Conservation (phyloP, 2,888 invertebrate genomes). For the Onthophagus sagittarius region DNA sequence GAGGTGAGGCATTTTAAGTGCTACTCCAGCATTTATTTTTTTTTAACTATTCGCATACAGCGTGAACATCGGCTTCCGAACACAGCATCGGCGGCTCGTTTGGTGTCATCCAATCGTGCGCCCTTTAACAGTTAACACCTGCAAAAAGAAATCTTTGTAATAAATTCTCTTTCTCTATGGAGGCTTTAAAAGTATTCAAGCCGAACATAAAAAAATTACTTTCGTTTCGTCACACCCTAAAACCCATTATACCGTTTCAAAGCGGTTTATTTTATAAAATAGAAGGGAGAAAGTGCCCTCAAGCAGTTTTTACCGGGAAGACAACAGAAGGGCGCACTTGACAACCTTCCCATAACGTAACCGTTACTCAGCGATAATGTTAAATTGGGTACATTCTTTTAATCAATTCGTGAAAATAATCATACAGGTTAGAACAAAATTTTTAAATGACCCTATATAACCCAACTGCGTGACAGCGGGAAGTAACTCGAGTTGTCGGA, state of each 20-base stretch:
- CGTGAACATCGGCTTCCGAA: neutral
- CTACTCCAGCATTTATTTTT: neutral
- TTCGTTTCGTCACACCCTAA: neutral
- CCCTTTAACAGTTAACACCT: neutral
- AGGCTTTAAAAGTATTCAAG: neutral
- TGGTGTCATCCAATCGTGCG: neutral
- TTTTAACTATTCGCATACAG: neutral
- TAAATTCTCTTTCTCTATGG: neutral
- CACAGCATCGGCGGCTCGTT: neutral
- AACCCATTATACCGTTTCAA: neutral
- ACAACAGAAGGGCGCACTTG: neutral
- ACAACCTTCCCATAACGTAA: neutral
- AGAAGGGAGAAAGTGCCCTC: neutral
- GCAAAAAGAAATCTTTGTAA: neutral
- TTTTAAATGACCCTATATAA: neutral
- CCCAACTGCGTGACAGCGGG: neutral
- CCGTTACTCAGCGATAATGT: neutral
- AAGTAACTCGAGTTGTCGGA: neutral
- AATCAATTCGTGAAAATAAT: no score
- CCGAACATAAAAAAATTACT: neutral
- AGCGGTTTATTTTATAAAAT: neutral
- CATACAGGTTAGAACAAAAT: no score
- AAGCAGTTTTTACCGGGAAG: neutral
- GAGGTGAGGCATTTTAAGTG: neutral
- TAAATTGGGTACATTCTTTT: no score